Conservation (phyloP, 2,113 vertebrate species). For the Formicarius rufipectus region DNA sequence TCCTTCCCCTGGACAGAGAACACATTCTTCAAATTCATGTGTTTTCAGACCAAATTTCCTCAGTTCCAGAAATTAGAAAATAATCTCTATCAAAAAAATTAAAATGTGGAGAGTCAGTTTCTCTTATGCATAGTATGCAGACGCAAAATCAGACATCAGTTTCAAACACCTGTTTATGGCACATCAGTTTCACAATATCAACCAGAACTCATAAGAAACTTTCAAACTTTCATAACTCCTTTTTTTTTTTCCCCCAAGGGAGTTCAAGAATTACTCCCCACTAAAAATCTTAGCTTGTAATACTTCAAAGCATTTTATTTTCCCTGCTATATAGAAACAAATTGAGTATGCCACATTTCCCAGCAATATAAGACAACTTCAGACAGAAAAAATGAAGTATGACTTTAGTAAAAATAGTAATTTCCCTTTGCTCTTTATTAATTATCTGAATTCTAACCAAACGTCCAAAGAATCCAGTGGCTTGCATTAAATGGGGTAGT, state of each 20-base stretch:
- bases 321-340: background rate
- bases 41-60: background rate
- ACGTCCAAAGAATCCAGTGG: background rate
- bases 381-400: constrained; percentile 12
- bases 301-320: constrained; percentile 12
- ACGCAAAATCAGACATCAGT: background rate
- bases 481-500: background rate
- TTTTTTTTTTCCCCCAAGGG: background rate
- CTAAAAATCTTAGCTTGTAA: background rate
- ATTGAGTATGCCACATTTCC: background rate
- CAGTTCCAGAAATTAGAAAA: background rate
- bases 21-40: background rate
- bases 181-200: background rate
- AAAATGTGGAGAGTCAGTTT: background rate
- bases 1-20: background rate
- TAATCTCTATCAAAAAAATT: background rate
- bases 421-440: constrained; percentile 34
- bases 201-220: background rate
- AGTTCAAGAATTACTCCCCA: background rate
- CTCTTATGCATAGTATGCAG: background rate
- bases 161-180: background rate
- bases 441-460: background rate
- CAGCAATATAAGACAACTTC: background rate
- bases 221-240: background rate
- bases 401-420: background rate